Base-by-base conservation (phyloP, 2,888 invertebrate genomes). In the Eristalinus aeneus region DNA sequence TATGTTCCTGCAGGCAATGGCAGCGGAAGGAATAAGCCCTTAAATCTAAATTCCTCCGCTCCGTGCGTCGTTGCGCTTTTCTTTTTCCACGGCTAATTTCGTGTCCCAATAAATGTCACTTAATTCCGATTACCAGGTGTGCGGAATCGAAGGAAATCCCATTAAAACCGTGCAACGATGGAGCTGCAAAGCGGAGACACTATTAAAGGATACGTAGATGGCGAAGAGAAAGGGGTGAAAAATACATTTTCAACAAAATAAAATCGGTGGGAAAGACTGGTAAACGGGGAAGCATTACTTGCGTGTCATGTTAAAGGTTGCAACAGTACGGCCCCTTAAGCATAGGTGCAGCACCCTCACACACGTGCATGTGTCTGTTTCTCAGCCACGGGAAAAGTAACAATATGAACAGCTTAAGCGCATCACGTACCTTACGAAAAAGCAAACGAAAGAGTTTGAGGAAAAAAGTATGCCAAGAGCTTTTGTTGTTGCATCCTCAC, bases 51-150 rank as follows among this genome's bases (percentile, higher is more conserved):
- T 65, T 67, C 56, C 53, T 46, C 39, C 53, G 10, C 31, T 67
- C 46, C 23, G 64, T 67, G 34, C 23, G 64, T 27, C 20, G 32
- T 63, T 58, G 31, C 20, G 12, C 11, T 54, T 27, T 54, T 56
- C 67, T 60, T 75, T 63, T 72, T 75, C 67, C 79, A 71, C 68
- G 80, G 71, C 76, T 83, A 79, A 68, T 77, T 79, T 67, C 63
- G 75, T 83, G 77, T 83, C 64, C 73, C 82, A 87, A 88, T 88
- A 88, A 87, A 88, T 87, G 88, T 88, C 88, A 87, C 81, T 87
- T 88, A 87, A 79, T 83, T 80, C 88, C 77, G 80, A 87, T 71
- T 88, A 82, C 78, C 82, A 88, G 88, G 88, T 88, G 87, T 71
- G 77, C 82, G 53, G 74, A 82, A 76, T 63, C 74, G 61, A 69